Conservation (phyloP, 2,113 vertebrate species). For the Anarhynchus alexandrinus region DNA sequence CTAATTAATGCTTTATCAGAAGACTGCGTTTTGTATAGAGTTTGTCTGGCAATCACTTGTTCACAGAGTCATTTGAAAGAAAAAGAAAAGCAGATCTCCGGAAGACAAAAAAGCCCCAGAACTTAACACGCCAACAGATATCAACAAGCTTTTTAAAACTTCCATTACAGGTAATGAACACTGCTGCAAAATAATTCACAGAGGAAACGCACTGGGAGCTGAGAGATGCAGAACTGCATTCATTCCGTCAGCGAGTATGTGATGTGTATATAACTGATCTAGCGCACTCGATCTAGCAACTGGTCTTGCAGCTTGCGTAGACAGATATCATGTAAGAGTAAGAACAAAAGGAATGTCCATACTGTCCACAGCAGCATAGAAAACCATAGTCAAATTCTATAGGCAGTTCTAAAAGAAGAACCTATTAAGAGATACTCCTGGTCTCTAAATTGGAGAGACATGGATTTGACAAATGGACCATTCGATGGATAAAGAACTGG, state of each 20-base stretch:
- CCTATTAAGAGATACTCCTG: neutral
- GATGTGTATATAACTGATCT: fast-evolving
- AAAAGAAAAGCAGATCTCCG: neutral
- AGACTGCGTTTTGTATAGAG: neutral
- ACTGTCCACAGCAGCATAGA: neutral
- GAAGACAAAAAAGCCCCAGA: neutral
- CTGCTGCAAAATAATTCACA: neutral
- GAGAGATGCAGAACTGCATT: neutral
- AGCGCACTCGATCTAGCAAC: neutral
- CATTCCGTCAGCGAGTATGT: neutral
- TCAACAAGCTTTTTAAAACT: neutral
- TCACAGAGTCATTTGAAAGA: neutral
- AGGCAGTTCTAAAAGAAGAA: neutral
- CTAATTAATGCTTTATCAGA: neutral
- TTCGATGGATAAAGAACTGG: no score
- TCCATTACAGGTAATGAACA: neutral
- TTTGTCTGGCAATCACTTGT: neutral
- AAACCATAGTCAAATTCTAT: neutral
- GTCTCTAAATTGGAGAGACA: no score
- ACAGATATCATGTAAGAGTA: neutral
- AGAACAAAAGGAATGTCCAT: neutral
- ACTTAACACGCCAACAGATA: neutral
- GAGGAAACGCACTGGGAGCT: neutral
- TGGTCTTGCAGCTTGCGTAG: neutral
- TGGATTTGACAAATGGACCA: no score